A percentile compares a stretch with the other conserved stretches of the same genome.
Evolutionary conservation across 1,140 invertebrate genomes (phyloP).

Genomic region (Calosoma granatense): DNA sequence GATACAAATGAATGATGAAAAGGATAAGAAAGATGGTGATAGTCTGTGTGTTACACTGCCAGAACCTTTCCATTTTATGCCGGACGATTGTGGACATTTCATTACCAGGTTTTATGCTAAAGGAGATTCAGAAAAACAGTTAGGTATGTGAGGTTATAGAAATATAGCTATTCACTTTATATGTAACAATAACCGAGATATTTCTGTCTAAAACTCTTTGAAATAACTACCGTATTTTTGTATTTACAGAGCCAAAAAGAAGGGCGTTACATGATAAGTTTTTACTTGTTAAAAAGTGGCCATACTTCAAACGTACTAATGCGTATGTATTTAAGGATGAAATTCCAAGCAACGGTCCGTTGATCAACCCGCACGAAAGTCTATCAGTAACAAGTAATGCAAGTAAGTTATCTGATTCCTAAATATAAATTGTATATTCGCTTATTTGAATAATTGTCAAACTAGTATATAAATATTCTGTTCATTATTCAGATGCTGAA

Average conservation of each 20-base stretch:
- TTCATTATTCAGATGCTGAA: conserved; percentile 33
- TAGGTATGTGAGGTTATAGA: conserved; percentile 19
- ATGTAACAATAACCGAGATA: conserved; percentile 1
- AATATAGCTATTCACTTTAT: conserved; percentile 12
- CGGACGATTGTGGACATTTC: conserved; percentile 57
- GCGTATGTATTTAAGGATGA: conserved; percentile 46
- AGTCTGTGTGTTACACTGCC: conserved; percentile 29
- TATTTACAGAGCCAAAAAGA: conserved; percentile 46
- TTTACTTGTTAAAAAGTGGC: conserved; percentile 51
- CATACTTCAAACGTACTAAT: conserved; percentile 63
- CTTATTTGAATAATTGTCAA: no score
- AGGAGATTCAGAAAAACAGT: conserved; percentile 44
- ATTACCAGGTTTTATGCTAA: conserved; percentile 60
- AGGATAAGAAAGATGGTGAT: conserved; percentile 16
- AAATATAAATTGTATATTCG: no score
- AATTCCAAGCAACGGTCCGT: conserved; percentile 34
- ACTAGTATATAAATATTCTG: not conserved
- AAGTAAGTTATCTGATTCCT: not conserved
- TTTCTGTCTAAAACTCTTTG: conserved; percentile 6
- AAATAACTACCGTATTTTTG: no score
- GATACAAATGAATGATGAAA: conserved; percentile 38
- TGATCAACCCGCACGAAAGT: conserved; percentile 66
- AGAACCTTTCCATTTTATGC: conserved; percentile 53
- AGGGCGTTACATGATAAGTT: conserved; percentile 55
- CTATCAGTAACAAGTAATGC: conserved; percentile 4